phyloP scores from a whole-genome alignment of 2,113 vertebrate genomes.

The Proterorhinus semilunaris region DNA sequence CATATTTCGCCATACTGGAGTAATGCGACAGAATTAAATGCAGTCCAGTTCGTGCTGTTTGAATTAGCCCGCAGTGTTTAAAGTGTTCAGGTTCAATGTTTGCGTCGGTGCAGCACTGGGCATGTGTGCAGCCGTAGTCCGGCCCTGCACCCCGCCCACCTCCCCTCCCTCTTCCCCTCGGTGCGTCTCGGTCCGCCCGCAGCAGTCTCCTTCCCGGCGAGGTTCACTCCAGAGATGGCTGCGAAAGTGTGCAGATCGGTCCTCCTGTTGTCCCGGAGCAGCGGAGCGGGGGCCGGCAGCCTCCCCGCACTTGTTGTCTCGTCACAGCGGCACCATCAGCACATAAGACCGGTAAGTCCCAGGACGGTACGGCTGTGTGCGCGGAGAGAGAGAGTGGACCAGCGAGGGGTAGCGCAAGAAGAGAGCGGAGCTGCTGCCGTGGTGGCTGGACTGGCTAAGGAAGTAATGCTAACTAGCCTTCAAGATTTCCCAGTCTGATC shows the following conservation, averaged over 20 bases:
- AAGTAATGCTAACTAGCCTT: conserved; percentile 75
- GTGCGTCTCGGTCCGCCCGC: conserved; percentile 77
- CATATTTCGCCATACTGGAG: background rate
- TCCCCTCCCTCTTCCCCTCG: conserved; percentile 61
- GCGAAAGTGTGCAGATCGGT: conserved; percentile 81
- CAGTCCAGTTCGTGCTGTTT: conserved; percentile 9
- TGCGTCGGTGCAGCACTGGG: conserved; percentile 66
- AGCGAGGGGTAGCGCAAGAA: conserved; percentile 17
- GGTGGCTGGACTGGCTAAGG: conserved; percentile 62
- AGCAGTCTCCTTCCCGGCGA: conserved; percentile 76
- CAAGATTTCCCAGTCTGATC: conserved; percentile 40
- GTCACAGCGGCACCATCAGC: conserved; percentile 73
- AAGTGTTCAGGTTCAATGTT: conserved; percentile 8
- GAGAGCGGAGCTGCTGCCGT: conserved; percentile 30
- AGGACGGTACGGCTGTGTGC: conserved; percentile 42
- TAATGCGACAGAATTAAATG: conserved; percentile 6
- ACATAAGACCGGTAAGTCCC: conserved; percentile 79
- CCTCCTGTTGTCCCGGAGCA: conserved; percentile 80
- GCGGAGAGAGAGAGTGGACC: conserved; percentile 30
- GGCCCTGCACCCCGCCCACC: conserved; percentile 74
- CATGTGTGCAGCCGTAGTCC: conserved; percentile 71
- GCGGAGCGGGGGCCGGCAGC: conserved; percentile 70
- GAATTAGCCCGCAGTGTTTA: conserved; percentile 1
- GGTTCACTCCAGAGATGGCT: conserved; percentile 80
- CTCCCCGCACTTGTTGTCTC: conserved; percentile 75